Evolutionary conservation across 2,113 vertebrate species (phyloP), one percentile per base, ranked within the genome.

Genomic region (Isurus oxyrinchus): DNA sequence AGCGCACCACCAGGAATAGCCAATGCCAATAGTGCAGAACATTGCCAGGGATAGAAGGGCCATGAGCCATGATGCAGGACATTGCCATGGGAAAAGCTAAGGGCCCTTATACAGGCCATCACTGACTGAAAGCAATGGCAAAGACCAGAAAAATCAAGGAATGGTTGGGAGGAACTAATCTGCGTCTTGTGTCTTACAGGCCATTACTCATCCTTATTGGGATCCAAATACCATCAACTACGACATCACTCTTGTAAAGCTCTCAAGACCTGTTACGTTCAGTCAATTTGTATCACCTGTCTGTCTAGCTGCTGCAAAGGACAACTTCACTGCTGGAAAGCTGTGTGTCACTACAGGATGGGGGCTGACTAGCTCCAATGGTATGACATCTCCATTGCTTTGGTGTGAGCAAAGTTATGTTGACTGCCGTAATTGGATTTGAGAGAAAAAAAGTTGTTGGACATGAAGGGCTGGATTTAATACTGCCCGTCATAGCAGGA

Each of bases 331-430:
- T 57, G 0, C 7, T 72, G 98, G 98, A 3, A 97, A 98, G 96
- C 96, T 3, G 0, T 98, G 98, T 13, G 98, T 98, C 97, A 99
- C 98, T 97, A 98, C 98, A 0, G 98, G 99, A 96, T 99, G 99
- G 98, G 98, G 98, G 8, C 97, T 98, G 97, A 98, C 98, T 96
- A 97, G 97, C n/a, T n/a, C 97, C 97, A 98, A 97, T 0, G 98
- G 98, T 98, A 97, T 97, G 31, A 5, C 40, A 11, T 3, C 84
- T 19, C 59, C 86, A 40, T 61, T 55, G 44, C n/a, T 96, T 61
- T 72, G 31, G 40, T 13, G 35, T 40, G 59, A 94, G 4, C 90
- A 63, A 94, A 94, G 90, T 16, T 59, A 16, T n/a, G 59, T 66
- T 35, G 88, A 93, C 5, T n/a, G 13, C 35, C 66, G 59, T n/a